Base-by-base conservation (phyloP, 2,888 invertebrate genomes). In the Chydorus sphaericus region DNA sequence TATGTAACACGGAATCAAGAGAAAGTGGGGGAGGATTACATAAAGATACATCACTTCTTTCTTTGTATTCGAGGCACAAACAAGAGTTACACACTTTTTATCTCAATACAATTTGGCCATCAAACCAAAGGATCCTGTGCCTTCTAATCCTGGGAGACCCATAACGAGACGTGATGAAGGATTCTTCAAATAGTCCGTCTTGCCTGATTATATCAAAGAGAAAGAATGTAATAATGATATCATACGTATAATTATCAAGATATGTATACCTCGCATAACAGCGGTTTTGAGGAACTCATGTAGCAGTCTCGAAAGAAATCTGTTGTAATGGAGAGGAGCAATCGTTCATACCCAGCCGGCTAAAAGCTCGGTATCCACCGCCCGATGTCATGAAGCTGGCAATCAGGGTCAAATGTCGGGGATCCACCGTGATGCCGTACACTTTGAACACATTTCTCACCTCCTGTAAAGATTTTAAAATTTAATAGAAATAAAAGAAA, bases 321-420 rank as follows among this genome's bases (percentile, higher is more conserved):
- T 96, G 93, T 69, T 97, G 98, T 18, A 98, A 70, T 0, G 96
- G 92, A 1, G 97, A 97, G 0, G 90, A 77, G n/a, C 84, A 86
- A 51, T 81, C 79, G 63, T 85, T 84, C 81, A 99, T 90, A 8
- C 93, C 91, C 63, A 79, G 81, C 26, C 98, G 77, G 68, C 87
- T 97, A 70, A 97, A 80, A 0, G 97, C 87, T 65, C 84, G 83
- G 66, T 87, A 93, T 1, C 76, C 73, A 0, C 98, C 98, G 65
- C 87, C 86, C 63, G 82, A 91, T 0, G 96, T 98, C 97, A 99
- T 97, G 68, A 96, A 97, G 72, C 98, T 97, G 0, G 97, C 89
- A 54, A 97, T 80, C 5, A 99, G 73, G 0, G 83, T 80, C 65
- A 99, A 76, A 77, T 99, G 98, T 26, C 97, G 77, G 0, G 87